Conservation (phyloP, 2,888 invertebrate genomes). For the Parnassius mnemosyne region DNA sequence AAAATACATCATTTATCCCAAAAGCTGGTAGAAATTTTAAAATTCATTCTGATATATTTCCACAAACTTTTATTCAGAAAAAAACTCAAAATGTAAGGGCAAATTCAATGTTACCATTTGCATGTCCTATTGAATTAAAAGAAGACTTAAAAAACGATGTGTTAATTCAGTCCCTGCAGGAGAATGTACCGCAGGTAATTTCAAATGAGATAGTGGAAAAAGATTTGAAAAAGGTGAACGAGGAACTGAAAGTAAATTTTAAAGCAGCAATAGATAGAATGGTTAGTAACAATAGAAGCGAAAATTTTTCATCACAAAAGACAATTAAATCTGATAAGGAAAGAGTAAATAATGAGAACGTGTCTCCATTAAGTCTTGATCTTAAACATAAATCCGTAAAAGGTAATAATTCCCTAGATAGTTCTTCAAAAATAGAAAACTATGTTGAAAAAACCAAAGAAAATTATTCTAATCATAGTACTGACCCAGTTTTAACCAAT, state of each 20-base stretch:
- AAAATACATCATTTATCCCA: conserved; percentile 17
- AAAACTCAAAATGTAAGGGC: conserved; percentile 54
- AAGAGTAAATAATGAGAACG: not conserved
- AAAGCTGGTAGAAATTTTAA: not conserved
- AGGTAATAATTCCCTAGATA: too few species aligned
- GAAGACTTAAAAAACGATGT: conserved; percentile 33
- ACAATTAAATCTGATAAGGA: not conserved
- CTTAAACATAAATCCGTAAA: too few species aligned
- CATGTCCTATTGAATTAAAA: conserved; percentile 54
- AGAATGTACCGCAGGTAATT: conserved; percentile 22
- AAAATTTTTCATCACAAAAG: not conserved
- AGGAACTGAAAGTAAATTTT: conserved; percentile 62
- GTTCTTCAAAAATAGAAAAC: too few species aligned
- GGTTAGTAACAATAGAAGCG: conserved; percentile 43
- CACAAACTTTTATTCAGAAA: conserved; percentile 28
- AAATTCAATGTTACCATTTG: conserved; percentile 55
- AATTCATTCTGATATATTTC: conserved; percentile 17
- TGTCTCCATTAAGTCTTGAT: not conserved
- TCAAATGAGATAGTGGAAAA: conserved; percentile 49
- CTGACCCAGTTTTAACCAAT: not conserved
- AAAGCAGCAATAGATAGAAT: conserved; percentile 67
- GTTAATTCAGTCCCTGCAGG: conserved; percentile 33
- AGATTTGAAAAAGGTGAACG: conserved; percentile 61
- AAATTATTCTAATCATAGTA: not conserved
- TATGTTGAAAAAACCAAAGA: not conserved